A percentile compares a stretch with the other conserved stretches of the same genome.
These are phyloP conservation scores for Sebastolobus altivelis DNA, from an alignment of 2,797 vertebrate genomes.

Conservation along the genomic window DNA sequence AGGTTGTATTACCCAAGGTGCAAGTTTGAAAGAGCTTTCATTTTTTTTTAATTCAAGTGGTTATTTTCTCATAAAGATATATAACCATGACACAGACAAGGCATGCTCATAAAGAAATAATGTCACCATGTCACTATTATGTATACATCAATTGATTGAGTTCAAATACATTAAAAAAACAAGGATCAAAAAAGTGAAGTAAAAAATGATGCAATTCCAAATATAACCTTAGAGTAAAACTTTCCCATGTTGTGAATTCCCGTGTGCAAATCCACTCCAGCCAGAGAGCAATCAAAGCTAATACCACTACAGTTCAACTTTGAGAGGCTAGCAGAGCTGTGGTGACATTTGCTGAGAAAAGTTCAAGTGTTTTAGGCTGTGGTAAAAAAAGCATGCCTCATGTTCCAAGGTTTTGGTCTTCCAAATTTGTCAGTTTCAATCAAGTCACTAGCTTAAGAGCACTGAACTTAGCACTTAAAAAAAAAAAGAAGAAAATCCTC, in stretches of 20 bases:
- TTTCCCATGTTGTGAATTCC: not conserved
- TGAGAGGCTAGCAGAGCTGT: slow-evolving; percentile 14
- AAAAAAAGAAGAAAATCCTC: not conserved
- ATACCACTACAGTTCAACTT: slow-evolving; percentile 42
- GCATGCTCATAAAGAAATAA: not conserved
- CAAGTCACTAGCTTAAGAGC: not conserved
- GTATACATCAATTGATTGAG: not conserved
- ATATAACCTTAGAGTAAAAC: not conserved
- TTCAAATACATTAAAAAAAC: not conserved
- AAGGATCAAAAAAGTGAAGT: not conserved
- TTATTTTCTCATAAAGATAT: not conserved
- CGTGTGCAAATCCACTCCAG: slow-evolving; percentile 48
- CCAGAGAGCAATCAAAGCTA: slow-evolving; percentile 70
- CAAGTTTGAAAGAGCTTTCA: not conserved
- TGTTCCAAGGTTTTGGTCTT: slow-evolving; percentile 1
- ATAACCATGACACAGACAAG: not conserved
- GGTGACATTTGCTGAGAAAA: slow-evolving; percentile 34
- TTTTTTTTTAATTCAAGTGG: not conserved
- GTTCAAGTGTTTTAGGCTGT: slow-evolving; percentile 38
- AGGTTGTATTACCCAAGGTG: not conserved
- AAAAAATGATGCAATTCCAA: not conserved
- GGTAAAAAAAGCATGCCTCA: not conserved
- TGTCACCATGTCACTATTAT: not conserved
- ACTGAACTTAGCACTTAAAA: not conserved
- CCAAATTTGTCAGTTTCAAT: not conserved